Evolutionary conservation across 2,888 invertebrate species (phyloP).

Genomic region (Nudaria mundana): DNA sequence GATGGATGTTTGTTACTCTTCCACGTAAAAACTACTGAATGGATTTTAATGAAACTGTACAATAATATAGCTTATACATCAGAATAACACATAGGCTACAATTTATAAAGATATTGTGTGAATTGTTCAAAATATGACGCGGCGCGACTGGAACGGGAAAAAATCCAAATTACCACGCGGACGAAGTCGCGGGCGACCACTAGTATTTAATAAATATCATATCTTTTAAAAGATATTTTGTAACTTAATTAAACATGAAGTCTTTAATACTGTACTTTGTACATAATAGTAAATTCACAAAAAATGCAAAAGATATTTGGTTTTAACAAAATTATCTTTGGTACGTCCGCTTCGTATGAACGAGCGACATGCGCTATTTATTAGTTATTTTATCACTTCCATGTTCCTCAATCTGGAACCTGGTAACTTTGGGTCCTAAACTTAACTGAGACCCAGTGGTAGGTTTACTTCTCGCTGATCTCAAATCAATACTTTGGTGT

Average conservation of each 20-base stretch:
- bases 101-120: no score
- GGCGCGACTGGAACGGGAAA: no score
- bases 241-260: neutral
- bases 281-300: slow-evolving; percentile 1
- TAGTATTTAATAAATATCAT: neutral
- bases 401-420: slow-evolving; percentile 52
- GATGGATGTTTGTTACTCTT: no score
- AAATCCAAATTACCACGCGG: no score
- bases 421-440: slow-evolving; percentile 47
- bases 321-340: slow-evolving; percentile 56
- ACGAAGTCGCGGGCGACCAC: no score
- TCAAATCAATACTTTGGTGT: slow-evolving; percentile 35
- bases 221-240: neutral
- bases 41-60: no score
- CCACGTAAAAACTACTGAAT: no score
- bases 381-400: slow-evolving; percentile 43
- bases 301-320: slow-evolving; percentile 28
- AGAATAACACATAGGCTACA: no score
- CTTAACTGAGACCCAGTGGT: slow-evolving; percentile 29
- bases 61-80: no score
- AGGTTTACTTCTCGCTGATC: slow-evolving; percentile 19
- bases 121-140: neutral
- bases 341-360: slow-evolving; percentile 58
- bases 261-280: neutral
- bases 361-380: slow-evolving; percentile 62